Evolutionary conservation across 2,888 invertebrate species (phyloP), one percentile per base, ranked within the genome.

Genomic region (Xylota segnis): DNA sequence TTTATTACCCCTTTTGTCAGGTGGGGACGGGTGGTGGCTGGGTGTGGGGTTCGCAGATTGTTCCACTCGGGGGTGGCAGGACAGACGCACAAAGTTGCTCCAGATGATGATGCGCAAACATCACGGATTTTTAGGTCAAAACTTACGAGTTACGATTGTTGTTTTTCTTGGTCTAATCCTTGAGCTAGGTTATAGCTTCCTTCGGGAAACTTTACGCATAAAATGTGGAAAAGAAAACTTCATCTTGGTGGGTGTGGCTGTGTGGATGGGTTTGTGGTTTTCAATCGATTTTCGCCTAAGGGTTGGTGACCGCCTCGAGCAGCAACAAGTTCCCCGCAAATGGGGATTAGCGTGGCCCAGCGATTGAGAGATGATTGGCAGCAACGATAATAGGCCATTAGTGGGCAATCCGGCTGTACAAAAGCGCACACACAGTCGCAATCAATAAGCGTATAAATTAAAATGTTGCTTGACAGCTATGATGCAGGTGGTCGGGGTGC

Each of bases 291-390:
- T 66, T 43, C n/a, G 4, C 10, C 10, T 47, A 23, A 23, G 9
- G 18, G 50, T 2, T 50, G 23, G 50, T 23, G 29, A 27, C 18
- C 23, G 66, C 27, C 40, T 63, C 9, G 12, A 66, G 70, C 76
- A 70, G 71, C 77, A 77, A 77, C 77, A 77, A 77, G 77, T 77
- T 16, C 29, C 5, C 43, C n/a, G 34, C 59, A 59, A 16, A 59
- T 29, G 27, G 52, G 27, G 50, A 45, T 40, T 70, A 43, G 34
- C 14, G 45, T 34, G 27, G 61, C 12, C 6, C 29, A 54, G 40
- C 32, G 77, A 77, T 77, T 70, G 59, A 56, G 45, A 43, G 14
- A 78, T 78, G 71, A 78, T 71, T 71, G 78, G 47, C 63, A 78
- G 54, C 9, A 29, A 70, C 47, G 71, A 58, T 65, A 71, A 63